Base-by-base conservation (phyloP, 2,113 vertebrate species). In the Leptobrachium ailaonicum region DNA sequence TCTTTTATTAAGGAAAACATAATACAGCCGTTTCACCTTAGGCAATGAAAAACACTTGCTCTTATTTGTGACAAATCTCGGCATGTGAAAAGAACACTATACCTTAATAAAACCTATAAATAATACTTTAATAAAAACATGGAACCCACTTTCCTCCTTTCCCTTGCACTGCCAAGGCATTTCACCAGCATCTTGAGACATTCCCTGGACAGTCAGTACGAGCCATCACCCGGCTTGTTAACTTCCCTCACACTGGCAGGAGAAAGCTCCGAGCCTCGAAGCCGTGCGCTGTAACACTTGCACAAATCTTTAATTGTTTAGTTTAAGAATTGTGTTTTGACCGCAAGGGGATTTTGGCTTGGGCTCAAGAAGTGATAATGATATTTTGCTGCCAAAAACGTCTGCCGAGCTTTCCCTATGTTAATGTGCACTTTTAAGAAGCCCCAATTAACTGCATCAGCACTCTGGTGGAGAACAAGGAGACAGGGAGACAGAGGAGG, bases 261-360 rank as follows among this genome's bases (percentile, higher is more conserved):
- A 70, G 80, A 80, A 86, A 6, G 82, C 85, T 88, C 85, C 88
- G 86, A 83, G 56, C 12, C 87, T 89, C 45, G 20, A 86, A 88
- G 86, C 86, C 88, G 89, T 72, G 88, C 90, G 91, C 92, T 93
- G 88, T 88, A 89, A 89, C 90, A 89, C 90, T 91, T 82, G 88
- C 90, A 89, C 91, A 92, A 90, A 91, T 92, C 91, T 91, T 89
- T 93, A 92, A 93, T 93, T 94, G 91, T 94, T 93, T 92, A 91
- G 91, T 90, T 94, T 93, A 91, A 92, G 92, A 93, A 92, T 92
- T 90, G 91, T 94, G 92, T 94, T 95, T 94, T 94, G 93, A 95
- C 93, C 92, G 87, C 90, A 87, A 90, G 88, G 92, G 91, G 92
- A 90, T 94, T 94, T 92, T 93, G 92, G 92, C 93, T 91, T 88